Base-by-base conservation (phyloP, 1,140 invertebrate species). In the Hestina assimilis region DNA sequence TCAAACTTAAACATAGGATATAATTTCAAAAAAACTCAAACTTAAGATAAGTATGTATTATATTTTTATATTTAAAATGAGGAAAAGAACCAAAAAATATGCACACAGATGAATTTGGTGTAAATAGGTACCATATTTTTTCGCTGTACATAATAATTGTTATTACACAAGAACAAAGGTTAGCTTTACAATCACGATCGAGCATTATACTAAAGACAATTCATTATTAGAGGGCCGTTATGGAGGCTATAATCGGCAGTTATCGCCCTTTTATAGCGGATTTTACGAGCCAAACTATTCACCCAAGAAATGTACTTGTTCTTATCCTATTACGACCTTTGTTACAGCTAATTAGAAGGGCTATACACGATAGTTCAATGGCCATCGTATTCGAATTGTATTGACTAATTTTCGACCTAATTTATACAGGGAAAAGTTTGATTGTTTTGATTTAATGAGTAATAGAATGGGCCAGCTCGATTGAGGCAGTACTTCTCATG, bases 251-350 rank as follows among this genome's bases (percentile, higher is more conserved):
- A 87, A 87, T 85, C 78, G 79, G 62, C 75, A 65, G 76, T 82
- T 84, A 87, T 83, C 81, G 82, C 82, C 79, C 84, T 84, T 87
- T 87, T 87, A 85, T 85, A 80, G 84, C 75, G 29, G 63, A 71
- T 82, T 84, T 87, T 87, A 87, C 80, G 80, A 82, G 59, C 64
- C 40, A 62, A 86, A 87, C 84, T 87, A 85, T 84, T 81, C 79
- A 82, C 47, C 75, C 78, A 72, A 79, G 78, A 73, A 77, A 78
- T 70, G 75, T 76, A 75, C 69, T 72, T 59, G 71, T 71, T 76
- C 67, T 78, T 79, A 76, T 80, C 72, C 63, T 56, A 67, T 63
- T 66, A 71, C 21, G 68, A 42, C 65, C 62, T 74, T 81, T 83
- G 74, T 80, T 72, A 43, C 26, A 65, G 68, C 69, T 82, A 85